Base-by-base conservation (phyloP, 2,797 vertebrate species). In the Perodicticus potto region DNA sequence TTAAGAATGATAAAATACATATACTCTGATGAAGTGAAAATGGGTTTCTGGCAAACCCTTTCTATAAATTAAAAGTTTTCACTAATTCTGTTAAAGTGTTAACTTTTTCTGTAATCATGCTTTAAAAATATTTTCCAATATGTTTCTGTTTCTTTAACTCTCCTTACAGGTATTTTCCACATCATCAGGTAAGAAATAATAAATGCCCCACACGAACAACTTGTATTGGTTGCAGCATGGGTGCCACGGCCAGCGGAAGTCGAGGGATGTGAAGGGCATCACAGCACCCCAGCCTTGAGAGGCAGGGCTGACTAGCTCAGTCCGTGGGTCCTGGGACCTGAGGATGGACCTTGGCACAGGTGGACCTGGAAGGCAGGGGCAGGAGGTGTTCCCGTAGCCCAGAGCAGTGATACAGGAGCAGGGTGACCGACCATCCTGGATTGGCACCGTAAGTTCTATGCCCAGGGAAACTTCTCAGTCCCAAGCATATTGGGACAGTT, bases 281-380 rank as follows among this genome's bases (percentile, higher is more conserved):
- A 13, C 25, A 22, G 83, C 19, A 10, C 16, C 3, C 0, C 5
- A 27, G 7, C 7, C 0, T 5, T 0, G 16, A 40, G 8, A 12
- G 22, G 55, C 1, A 0, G 27, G 13, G 32, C 40, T 5, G 27
- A 7, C 55, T 25, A 7, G 29, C 67, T 10, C 13, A 27, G 70
- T 10, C 2, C 3, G 2, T 0, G 2, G 34, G 8, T 10, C 34
- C 40, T 5, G 86, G 57, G 69, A 23, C 2, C 34, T 2, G 20
- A 23, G 5, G 61, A 25, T 0, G 9, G n/a, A 6, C 43, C 20
- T n/a, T 2, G 1, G 32, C 22, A 19, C 12, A 22, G 55, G 27
- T 0, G 0, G 1, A 4, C 8, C 14, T 7, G 1, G 3, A 34
- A 29, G 40, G 73, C n/a, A 14, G 70, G 19, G 0, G 20, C 17